Evolutionary conservation across 2,888 invertebrate species (phyloP).

Genomic region (Leptinotarsa juncta): DNA sequence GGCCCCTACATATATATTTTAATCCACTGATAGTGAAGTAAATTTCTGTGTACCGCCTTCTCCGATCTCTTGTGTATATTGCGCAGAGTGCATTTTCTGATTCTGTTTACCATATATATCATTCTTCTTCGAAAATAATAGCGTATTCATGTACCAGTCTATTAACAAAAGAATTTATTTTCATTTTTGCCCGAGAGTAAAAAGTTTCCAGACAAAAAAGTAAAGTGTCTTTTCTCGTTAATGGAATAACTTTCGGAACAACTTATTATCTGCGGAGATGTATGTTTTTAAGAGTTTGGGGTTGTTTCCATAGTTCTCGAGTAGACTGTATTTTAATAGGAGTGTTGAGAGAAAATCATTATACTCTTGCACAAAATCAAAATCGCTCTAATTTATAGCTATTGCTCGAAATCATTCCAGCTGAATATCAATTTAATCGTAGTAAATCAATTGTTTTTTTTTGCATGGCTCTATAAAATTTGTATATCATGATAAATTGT

Average conservation of each 20-base stretch:
- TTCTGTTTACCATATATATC: slow-evolving; percentile 68
- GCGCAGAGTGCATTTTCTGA: slow-evolving; percentile 65
- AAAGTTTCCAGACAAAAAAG: slow-evolving; percentile 40
- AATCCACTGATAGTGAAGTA: slow-evolving; percentile 54
- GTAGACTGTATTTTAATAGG: not conserved
- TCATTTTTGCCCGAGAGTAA: slow-evolving; percentile 61
- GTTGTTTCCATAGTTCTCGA: slow-evolving; percentile 18
- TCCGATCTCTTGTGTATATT: slow-evolving; percentile 42
- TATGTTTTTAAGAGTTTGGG: slow-evolving; percentile 29
- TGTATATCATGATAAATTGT: too few relatives aligned
- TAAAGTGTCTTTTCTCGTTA: slow-evolving; percentile 42
- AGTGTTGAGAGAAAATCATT: too few relatives aligned
- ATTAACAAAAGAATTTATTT: slow-evolving; percentile 71
- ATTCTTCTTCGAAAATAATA: slow-evolving; percentile 69
- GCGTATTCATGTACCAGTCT: slow-evolving; percentile 70
- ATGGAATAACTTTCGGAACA: slow-evolving; percentile 41
- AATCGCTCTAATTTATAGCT: too few relatives aligned
- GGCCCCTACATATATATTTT: slow-evolving; percentile 42
- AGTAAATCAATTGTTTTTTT: too few relatives aligned
- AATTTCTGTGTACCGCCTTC: slow-evolving; percentile 55
- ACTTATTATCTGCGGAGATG: slow-evolving; percentile 30
- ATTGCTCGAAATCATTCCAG: too few relatives aligned
- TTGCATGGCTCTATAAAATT: too few relatives aligned
- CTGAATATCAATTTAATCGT: too few relatives aligned
- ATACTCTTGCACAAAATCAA: too few relatives aligned